phyloP scores from a whole-genome alignment of 2,797 vertebrate genomes.

The Allobates femoralis region DNA sequence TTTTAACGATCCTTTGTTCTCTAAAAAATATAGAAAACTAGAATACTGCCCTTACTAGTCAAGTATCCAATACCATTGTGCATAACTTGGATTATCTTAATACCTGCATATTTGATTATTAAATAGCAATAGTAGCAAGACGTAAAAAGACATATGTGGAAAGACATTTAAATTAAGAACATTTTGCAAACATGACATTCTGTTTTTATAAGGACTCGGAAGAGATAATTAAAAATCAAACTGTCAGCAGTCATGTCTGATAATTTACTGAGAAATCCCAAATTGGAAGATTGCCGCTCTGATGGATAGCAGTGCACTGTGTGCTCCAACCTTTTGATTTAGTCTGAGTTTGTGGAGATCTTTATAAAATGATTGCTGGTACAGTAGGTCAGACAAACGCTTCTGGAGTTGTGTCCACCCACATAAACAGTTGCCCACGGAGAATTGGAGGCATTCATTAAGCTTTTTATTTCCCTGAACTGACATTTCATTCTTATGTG shows the following conservation, averaged over 20 bases:
- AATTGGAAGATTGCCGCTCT: neutral
- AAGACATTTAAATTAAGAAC: neutral
- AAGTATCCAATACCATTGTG: neutral
- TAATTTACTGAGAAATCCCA: neutral
- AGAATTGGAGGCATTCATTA: constrained; percentile 31
- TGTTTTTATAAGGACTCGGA: neutral
- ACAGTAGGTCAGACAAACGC: constrained; percentile 26
- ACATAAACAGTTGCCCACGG: constrained; percentile 12
- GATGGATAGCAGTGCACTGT: constrained; percentile 6
- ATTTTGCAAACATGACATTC: neutral
- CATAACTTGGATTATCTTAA: neutral
- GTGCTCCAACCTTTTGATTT: constrained; percentile 28
- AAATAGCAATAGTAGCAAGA: neutral
- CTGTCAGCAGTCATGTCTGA: neutral
- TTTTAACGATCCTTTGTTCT: no score
- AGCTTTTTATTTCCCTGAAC: constrained; percentile 39
- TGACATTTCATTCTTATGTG: constrained; percentile 41
- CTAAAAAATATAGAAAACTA: no score
- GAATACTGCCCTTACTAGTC: no score
- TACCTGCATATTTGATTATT: neutral
- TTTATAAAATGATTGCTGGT: constrained; percentile 50
- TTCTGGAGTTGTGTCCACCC: constrained; percentile 6
- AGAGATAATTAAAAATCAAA: neutral
- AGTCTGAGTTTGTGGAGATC: neutral
- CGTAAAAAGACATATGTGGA: neutral